Evolutionary conservation across 2,888 invertebrate species (phyloP).

Genomic region (Eurois occulta): DNA sequence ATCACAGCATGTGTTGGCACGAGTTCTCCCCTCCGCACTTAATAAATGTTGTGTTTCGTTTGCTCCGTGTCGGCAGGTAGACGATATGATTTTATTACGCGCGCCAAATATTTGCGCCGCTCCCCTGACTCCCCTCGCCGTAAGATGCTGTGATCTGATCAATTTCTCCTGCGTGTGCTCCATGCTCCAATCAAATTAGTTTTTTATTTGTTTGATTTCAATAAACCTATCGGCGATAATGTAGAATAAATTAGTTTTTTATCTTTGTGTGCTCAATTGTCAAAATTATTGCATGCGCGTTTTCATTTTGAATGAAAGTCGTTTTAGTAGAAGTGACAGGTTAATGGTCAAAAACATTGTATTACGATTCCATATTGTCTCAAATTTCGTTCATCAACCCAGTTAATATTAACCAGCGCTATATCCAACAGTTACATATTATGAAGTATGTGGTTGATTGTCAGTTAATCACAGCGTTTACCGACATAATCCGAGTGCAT

Average conservation of each 20-base stretch:
- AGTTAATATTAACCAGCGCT: neutral
- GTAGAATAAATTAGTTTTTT: slow-evolving; percentile 12
- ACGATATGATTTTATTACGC: slow-evolving; percentile 82
- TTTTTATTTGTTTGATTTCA: slow-evolving; percentile 63
- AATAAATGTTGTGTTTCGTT: slow-evolving; percentile 7
- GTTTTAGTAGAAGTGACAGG: neutral
- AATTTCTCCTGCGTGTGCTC: slow-evolving; percentile 46
- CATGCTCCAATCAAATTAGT: slow-evolving; percentile 60
- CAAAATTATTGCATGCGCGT: neutral
- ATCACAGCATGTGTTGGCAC: neutral
- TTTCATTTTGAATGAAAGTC: neutral
- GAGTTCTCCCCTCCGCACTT: neutral
- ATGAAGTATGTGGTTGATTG: slow-evolving; percentile 2
- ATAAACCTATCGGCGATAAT: slow-evolving; percentile 23
- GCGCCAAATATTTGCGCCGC: slow-evolving; percentile 80
- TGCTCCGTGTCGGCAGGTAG: slow-evolving; percentile 74
- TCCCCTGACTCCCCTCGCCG: slow-evolving; percentile 65
- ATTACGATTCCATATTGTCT: neutral
- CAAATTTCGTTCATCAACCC: neutral
- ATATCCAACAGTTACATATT: neutral
- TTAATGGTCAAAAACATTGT: neutral
- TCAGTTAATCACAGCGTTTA: slow-evolving; percentile 29
- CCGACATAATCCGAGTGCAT: slow-evolving; percentile 17
- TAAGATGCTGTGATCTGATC: slow-evolving; percentile 56
- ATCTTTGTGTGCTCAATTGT: neutral